Evolutionary conservation across 2,888 invertebrate species (phyloP).

Genomic region (Pyrgus malvae): DNA sequence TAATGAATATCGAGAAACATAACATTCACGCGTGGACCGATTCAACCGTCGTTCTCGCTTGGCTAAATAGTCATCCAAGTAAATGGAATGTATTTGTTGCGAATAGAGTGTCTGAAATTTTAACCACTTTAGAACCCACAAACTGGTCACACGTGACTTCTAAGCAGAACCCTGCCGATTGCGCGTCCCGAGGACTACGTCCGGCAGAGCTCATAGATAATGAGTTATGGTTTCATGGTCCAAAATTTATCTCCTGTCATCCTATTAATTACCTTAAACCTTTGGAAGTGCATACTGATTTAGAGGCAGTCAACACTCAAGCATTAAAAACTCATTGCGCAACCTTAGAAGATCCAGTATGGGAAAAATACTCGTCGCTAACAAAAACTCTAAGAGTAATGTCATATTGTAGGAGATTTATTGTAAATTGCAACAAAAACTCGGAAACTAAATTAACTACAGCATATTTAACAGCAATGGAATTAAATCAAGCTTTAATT

Average conservation of each 20-base stretch:
- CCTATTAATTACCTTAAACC: conserved; percentile 6
- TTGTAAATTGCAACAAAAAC: not conserved
- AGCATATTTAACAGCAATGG: not conserved
- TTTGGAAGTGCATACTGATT: not conserved
- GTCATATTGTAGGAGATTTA: conserved; percentile 4
- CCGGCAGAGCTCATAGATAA: not conserved
- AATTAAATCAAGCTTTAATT: not conserved
- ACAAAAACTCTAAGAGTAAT: conserved; percentile 9
- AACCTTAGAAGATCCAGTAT: not conserved
- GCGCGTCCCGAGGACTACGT: not conserved
- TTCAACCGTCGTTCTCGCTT: not conserved
- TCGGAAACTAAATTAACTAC: not conserved
- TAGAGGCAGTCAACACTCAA: conserved; percentile 2
- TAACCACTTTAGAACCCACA: not conserved
- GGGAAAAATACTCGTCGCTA: conserved; percentile 1
- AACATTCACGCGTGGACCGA: conserved; percentile 10
- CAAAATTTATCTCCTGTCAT: not conserved
- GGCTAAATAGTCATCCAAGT: conserved; percentile 1
- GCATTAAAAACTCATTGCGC: not conserved
- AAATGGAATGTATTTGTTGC: conserved; percentile 2
- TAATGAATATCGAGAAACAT: not conserved
- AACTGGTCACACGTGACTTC: not conserved
- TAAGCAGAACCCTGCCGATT: conserved; percentile 1
- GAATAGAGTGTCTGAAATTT: not conserved
- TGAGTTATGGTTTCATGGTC: conserved; percentile 6